Evolutionary conservation across 1,140 invertebrate species (phyloP), one percentile per base, ranked within the genome.

Genomic region (Ips nitidus): DNA sequence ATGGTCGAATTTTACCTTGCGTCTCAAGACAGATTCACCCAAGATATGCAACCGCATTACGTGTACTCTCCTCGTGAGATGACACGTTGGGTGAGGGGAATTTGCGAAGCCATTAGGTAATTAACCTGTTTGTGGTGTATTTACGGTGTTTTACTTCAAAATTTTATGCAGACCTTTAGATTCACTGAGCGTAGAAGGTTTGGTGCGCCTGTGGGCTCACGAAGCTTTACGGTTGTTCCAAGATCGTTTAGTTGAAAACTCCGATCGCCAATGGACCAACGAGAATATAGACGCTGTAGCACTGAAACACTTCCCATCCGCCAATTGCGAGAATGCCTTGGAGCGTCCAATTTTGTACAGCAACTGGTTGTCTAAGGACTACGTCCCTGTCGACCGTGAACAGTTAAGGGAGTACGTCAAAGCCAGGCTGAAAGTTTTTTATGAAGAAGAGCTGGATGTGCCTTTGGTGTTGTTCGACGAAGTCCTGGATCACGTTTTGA

Each of bases 31-130:
- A 86, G 90, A 59, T 99, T 99, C 80, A 99, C 98, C 1, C 97
- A 99, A 84, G 98, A 99, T 81, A 99, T 99, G 95, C 98, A 99
- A 81, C 98, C 98, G 1, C 98, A 99, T 82, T 99, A 99, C 80
- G 95, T 99, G 1, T 99, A 99, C 83, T 98, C 96, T 70, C 98
- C 98, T n/a, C 87, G 98, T 81, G 98, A 99, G 84, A 95, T 99
- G 93, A 99, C 98, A 0, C 83, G 98, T 70, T 99, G 98, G 98
- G 97, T 99, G 3, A 86, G 98, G 56, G 98, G 98, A 69, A 99
- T 99, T 70, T 98, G 96, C 82, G 98, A 99, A 84, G 98, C 98
- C 2, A 97, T 99, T 62, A 83, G 86, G 86, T 87, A 77, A 71
- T 43, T 58, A 7, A 6, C 4, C 43, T 53, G 47, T 64, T 40